Conservation (phyloP, 2,888 invertebrate species). For the Andrena camellia region DNA sequence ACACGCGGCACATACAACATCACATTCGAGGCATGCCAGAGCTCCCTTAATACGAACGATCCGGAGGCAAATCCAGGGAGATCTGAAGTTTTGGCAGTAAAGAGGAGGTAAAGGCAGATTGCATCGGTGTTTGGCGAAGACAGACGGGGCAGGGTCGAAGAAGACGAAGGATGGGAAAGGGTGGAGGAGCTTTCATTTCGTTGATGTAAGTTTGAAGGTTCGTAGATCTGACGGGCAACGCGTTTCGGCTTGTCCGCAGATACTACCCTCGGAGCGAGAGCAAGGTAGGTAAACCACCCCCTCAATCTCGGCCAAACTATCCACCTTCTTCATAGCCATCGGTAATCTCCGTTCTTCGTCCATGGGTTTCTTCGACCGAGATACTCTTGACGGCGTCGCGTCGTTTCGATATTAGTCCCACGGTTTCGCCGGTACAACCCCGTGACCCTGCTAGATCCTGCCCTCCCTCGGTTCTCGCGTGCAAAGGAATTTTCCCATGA, state of each 20-base stretch:
- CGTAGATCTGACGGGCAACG: conserved; percentile 78
- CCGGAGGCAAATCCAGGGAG: conserved; percentile 38
- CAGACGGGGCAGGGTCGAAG: conserved; percentile 20
- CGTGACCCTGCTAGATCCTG: conserved; percentile 60
- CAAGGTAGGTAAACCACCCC: conserved; percentile 72
- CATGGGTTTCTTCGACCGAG: conserved; percentile 42
- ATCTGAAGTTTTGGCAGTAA: conserved; percentile 45
- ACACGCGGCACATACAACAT: neutral
- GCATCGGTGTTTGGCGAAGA: conserved; percentile 33
- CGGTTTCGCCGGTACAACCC: conserved; percentile 44
- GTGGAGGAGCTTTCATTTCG: conserved; percentile 78
- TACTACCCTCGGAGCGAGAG: conserved; percentile 73
- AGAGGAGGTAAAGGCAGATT: conserved; percentile 34
- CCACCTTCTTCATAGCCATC: conserved; percentile 43
- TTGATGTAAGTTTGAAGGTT: conserved; percentile 82
- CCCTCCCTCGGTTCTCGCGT: conserved; percentile 74
- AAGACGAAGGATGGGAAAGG: conserved; percentile 19
- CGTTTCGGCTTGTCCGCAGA: conserved; percentile 76
- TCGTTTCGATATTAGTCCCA: conserved; percentile 46
- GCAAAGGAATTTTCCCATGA: conserved; percentile 70
- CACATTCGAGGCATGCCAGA: conserved; percentile 9
- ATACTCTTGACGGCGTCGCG: conserved; percentile 10
- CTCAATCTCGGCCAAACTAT: conserved; percentile 45
- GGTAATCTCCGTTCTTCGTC: conserved; percentile 40
- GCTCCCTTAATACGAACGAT: conserved; percentile 25